These are phyloP conservation scores for Bradynema listronoti DNA, from an alignment of 1,140 invertebrate species.

Conservation along the genomic window DNA sequence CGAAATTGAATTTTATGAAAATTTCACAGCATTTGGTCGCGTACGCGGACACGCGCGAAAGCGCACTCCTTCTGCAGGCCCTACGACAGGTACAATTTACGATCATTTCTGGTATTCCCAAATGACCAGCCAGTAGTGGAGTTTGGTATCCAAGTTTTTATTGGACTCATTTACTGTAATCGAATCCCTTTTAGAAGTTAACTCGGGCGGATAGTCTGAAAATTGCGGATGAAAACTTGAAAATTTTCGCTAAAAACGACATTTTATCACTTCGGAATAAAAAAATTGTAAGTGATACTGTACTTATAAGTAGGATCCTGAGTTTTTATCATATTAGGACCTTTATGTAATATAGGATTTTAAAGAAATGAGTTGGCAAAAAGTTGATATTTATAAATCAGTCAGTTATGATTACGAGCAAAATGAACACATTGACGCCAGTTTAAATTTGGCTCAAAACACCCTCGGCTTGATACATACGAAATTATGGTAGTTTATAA, in stretches of 20 bases:
- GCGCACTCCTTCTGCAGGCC: conserved; percentile 42
- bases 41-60: conserved; percentile 21
- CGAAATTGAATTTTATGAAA: conserved; percentile 5
- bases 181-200: conserved; percentile 9
- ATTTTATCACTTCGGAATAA: conserved; percentile 37
- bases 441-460: too few species aligned
- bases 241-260: conserved; percentile 34
- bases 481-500: too few species aligned
- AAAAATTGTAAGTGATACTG: conserved; percentile 33
- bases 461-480: too few species aligned
- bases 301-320: conserved; percentile 9
- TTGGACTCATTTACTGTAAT: not conserved
- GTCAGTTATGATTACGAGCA: conserved; percentile 4
- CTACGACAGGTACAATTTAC: conserved; percentile 33
- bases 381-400: conserved; percentile 1
- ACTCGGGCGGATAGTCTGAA: conserved; percentile 25
- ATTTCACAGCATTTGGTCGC: conserved; percentile 8
- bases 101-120: not conserved
- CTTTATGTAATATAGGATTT: not conserved
- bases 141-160: conserved; percentile 1
- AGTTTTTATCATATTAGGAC: conserved; percentile 14
- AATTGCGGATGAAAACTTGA: conserved; percentile 17
- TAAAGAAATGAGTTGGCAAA: not conserved
- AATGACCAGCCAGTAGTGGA: not conserved
- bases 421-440: too few species aligned